These are phyloP conservation scores for Nomada goodeniana DNA, from an alignment of 2,888 invertebrate genomes.

Conservation along the genomic window DNA sequence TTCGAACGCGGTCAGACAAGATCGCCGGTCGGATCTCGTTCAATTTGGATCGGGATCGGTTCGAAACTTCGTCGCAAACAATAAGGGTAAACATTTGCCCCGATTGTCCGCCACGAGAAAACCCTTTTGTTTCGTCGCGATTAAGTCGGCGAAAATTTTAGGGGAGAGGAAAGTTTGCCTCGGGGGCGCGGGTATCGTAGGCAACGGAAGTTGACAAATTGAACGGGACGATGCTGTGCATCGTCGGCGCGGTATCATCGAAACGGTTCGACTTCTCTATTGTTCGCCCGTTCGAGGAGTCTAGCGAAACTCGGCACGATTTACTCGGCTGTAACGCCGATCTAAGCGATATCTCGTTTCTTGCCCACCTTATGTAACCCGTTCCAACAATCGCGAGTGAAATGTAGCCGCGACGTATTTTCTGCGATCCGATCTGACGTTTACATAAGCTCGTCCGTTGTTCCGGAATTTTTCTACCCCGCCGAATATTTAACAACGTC, in stretches of 20 bases:
- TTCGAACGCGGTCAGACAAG: constrained; percentile 51
- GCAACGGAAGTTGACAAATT: constrained; percentile 43
- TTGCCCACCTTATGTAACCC: constrained; percentile 47
- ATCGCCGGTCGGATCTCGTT: constrained; percentile 9
- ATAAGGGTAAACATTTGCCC: background rate
- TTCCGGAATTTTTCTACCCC: background rate
- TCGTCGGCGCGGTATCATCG: constrained; percentile 26
- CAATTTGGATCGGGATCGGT: constrained; percentile 32
- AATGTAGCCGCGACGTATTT: constrained; percentile 36
- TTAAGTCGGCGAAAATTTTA: constrained; percentile 40
- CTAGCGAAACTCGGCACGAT: constrained; percentile 14
- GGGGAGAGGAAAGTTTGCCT: background rate
- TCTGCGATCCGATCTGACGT: constrained; percentile 37
- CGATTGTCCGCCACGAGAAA: background rate
- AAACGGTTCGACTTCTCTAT: constrained; percentile 60
- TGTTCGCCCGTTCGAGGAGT: constrained; percentile 27
- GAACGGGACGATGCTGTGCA: constrained; percentile 25
- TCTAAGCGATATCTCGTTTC: constrained; percentile 58
- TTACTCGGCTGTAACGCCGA: constrained; percentile 25
- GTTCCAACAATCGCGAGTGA: constrained; percentile 41
- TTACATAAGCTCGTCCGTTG: constrained; percentile 39
- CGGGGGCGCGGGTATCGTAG: background rate
- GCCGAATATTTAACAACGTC: background rate
- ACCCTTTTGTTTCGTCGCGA: constrained; percentile 29
- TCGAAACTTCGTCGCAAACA: constrained; percentile 8